phyloP scores from a whole-genome alignment of 2,113 vertebrate species.

The Axis porcinus region DNA sequence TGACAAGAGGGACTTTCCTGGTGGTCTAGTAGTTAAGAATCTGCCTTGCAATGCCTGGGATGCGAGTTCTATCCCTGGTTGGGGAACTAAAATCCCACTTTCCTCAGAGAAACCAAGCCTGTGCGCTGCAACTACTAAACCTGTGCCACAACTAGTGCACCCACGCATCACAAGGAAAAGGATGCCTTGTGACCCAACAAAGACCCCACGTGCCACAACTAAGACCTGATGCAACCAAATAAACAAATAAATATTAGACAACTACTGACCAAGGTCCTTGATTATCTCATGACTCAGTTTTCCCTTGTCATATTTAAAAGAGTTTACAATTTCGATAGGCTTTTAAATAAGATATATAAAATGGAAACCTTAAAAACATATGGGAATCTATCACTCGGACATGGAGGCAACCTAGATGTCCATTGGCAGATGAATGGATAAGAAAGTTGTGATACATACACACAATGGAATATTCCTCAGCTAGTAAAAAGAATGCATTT shows the following conservation, averaged over 20 bases:
- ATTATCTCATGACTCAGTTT: not conserved
- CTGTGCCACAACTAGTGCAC: not conserved
- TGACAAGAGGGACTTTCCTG: not conserved
- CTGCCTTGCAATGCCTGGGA: not conserved
- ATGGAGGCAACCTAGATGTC: not conserved
- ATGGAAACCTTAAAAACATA: not conserved
- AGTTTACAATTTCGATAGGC: not conserved
- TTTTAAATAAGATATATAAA: not conserved
- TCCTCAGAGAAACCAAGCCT: not conserved
- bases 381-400: not conserved
- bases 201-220: not conserved
- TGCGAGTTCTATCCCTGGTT: not conserved
- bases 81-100: not conserved
- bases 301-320: not conserved
- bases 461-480: not conserved
- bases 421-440: not conserved
- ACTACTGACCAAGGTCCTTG: not conserved
- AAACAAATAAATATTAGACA: not conserved
- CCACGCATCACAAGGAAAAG: not conserved
- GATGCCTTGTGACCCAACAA: not conserved
- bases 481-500: not conserved
- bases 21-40: not conserved
- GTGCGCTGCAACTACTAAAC: not conserved
- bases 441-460: not conserved
- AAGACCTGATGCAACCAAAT: not conserved